Conservation (phyloP, 1,140 invertebrate genomes). For the Diploscapter pachys region DNA sequence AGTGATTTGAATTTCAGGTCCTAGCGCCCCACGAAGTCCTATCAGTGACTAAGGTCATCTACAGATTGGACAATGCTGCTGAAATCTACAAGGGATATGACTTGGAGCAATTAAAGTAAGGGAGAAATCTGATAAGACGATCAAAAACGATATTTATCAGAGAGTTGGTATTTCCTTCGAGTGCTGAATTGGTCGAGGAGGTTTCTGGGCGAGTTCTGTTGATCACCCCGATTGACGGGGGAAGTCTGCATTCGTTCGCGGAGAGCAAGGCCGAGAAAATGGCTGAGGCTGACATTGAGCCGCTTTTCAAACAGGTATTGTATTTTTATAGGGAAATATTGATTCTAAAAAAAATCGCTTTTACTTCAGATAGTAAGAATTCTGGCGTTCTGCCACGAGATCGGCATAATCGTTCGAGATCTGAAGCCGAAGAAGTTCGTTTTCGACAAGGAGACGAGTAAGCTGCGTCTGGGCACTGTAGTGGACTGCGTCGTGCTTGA, state of each 20-base stretch:
- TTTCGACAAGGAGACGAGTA: conserved; percentile 72
- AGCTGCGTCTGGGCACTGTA: conserved; percentile 82
- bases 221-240: conserved; percentile 4
- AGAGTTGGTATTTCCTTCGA: conserved; percentile 10
- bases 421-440: conserved; percentile 94
- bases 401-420: conserved; percentile 86
- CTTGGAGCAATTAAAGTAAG: conserved; percentile 30
- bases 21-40: conserved; percentile 20
- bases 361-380: conserved; percentile 76
- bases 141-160: conserved; percentile 10
- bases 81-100: conserved; percentile 9
- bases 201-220: conserved; percentile 9
- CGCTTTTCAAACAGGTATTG: conserved; percentile 17
- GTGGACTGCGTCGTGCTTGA: conserved; percentile 73
- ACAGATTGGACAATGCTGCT: conserved; percentile 34
- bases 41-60: conserved; percentile 23
- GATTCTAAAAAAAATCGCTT: conserved; percentile 7
- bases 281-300: conserved; percentile 3
- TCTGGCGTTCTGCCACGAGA: conserved; percentile 82
- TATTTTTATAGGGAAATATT: conserved; percentile 9
- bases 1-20: conserved; percentile 9
- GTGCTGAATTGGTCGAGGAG: conserved; percentile 19
- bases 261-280: background rate
- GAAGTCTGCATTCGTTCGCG: conserved; percentile 6
- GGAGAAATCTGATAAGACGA: conserved; percentile 11